Evolutionary conservation across 2,888 invertebrate genomes (phyloP).

Genomic region (Catocala sponsa): DNA sequence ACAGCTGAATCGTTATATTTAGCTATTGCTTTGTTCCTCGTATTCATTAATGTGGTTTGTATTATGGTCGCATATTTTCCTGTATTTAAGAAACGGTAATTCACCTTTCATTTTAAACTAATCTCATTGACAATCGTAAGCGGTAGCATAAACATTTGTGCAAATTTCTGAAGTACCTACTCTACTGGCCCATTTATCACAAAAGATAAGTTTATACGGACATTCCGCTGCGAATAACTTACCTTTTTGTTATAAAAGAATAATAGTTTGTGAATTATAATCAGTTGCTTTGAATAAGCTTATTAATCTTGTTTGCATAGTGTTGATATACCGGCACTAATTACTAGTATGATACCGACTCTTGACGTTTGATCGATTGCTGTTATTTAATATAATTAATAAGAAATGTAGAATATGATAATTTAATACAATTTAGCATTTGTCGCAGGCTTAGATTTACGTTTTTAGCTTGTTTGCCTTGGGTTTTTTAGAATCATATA

Average conservation of each 20-base stretch:
- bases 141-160: constrained; percentile 32
- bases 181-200: constrained; percentile 33
- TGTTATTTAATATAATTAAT: constrained; percentile 1
- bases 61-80: constrained; percentile 27
- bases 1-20: constrained; percentile 51
- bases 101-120: constrained; percentile 11
- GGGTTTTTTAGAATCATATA: too few relatives aligned
- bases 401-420: too few relatives aligned
- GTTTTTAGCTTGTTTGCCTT: too few relatives aligned
- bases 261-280: constrained; percentile 15
- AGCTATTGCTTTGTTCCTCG: constrained; percentile 40
- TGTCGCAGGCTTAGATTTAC: too few relatives aligned
- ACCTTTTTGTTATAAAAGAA: constrained; percentile 34
- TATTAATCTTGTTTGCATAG: constrained; percentile 29
- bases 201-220: constrained; percentile 31
- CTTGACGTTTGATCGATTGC: constrained; percentile 9
- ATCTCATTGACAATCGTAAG: background rate
- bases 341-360: constrained; percentile 10
- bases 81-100: constrained; percentile 20
- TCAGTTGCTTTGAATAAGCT: constrained; percentile 27
- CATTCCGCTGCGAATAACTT: constrained; percentile 16
- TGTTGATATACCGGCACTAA: constrained; percentile 23
- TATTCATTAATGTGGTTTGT: constrained; percentile 35
- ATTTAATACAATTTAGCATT: too few relatives aligned
- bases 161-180: constrained; percentile 28